A percentile compares a stretch with the other conserved stretches of the same genome.
Conservation (phyloP, 37 sponge, comb jelly and placozoan genomes). For the Petrosia ficiformis region DNA sequence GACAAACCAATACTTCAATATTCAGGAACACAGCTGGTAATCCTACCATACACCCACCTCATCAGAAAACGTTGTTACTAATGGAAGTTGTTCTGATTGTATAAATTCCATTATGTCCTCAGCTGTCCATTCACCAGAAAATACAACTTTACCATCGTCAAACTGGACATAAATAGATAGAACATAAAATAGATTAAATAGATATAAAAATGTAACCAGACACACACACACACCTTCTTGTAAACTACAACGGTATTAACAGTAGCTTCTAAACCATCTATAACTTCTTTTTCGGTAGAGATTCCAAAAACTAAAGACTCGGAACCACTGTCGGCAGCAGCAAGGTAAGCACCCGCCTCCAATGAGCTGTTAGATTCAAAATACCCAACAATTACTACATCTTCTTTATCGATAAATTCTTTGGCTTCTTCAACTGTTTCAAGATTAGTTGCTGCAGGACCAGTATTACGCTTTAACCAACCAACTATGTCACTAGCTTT, state of each 20-base stretch:
- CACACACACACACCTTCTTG: constrained; percentile 41
- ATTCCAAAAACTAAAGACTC: constrained; percentile 71
- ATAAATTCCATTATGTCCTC: constrained; percentile 73
- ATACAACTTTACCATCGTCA: constrained; percentile 72
- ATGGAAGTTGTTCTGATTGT: constrained; percentile 65
- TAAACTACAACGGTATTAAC: constrained; percentile 59
- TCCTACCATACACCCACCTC: constrained; percentile 83
- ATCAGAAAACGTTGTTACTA: constrained; percentile 82
- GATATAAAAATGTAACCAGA: neutral
- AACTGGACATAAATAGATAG: constrained; percentile 42
- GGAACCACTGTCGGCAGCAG: constrained; percentile 48
- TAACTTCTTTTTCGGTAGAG: constrained; percentile 40
- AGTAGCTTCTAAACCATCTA: constrained; percentile 47
- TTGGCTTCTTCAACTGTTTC: constrained; percentile 53
- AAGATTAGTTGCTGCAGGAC: constrained; percentile 75
- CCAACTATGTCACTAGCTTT: constrained; percentile 83
- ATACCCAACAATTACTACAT: constrained; percentile 83
- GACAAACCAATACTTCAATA: too few relatives aligned
- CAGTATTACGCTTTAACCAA: constrained; percentile 94
- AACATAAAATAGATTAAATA: neutral
- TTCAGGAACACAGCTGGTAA: too few relatives aligned
- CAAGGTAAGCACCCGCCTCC: constrained; percentile 67
- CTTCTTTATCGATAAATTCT: constrained; percentile 54
- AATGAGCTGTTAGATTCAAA: constrained; percentile 37
- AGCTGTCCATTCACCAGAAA: constrained; percentile 45